A percentile compares a stretch with the other conserved stretches of the same genome.
These are phyloP conservation scores for Macrobrachium nipponense DNA, from an alignment of 1,140 invertebrate species.

Conservation along the genomic window DNA sequence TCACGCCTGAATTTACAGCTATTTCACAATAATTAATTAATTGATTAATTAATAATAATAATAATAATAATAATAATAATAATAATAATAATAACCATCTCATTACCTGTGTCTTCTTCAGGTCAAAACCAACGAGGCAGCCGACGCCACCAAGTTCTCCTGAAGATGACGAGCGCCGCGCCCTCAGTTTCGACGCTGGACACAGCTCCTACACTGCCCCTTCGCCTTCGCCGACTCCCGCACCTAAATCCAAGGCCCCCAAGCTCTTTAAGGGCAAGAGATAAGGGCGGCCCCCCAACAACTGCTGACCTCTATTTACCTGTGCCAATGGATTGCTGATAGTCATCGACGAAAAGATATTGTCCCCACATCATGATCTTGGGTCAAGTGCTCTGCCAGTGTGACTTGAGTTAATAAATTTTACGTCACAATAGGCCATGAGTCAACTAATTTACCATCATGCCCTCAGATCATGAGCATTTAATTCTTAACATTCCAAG, in stretches of 20 bases:
- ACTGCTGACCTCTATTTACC: neutral
- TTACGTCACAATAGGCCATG: too few species aligned
- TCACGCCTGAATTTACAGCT: too few species aligned
- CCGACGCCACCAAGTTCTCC: conserved; percentile 50
- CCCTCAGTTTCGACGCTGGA: conserved; percentile 50
- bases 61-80: neutral
- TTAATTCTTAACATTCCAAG: too few species aligned
- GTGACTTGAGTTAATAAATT: too few species aligned
- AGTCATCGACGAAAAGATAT: neutral
- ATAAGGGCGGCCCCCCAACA: neutral
- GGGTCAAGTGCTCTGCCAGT: too few species aligned
- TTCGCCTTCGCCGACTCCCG: neutral
- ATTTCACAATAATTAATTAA: too few species aligned
- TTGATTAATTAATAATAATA: neutral
- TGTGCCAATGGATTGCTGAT: neutral
- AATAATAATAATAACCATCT: neutral
- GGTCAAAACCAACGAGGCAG: conserved; percentile 25
- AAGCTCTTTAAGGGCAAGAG: conserved; percentile 46
- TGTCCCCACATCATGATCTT: neutral
- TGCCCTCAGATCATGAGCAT: too few species aligned
- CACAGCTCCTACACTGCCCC: conserved; percentile 8
- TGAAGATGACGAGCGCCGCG: conserved; percentile 44
- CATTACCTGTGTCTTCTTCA: neutral
- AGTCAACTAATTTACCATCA: too few species aligned
- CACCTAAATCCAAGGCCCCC: conserved; percentile 36